Conservation (phyloP, 1,140 invertebrate species). For the Calephelis nemesis region DNA sequence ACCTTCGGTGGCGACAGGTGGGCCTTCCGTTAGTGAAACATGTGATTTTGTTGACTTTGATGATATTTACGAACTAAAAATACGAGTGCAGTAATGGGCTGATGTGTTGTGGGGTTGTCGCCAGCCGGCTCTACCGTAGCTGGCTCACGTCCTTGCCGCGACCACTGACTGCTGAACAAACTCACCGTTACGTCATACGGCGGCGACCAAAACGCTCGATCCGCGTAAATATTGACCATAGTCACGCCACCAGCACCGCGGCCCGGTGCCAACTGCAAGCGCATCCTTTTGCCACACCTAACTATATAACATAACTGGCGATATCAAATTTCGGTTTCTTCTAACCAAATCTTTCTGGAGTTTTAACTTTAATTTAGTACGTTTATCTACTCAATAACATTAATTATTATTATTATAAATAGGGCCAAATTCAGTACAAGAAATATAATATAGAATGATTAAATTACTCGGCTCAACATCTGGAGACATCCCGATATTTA, state of each 20-base stretch:
- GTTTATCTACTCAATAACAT: too few relatives aligned
- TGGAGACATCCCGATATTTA: too few relatives aligned
- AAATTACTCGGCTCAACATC: too few relatives aligned
- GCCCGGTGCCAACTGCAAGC: slow-evolving; percentile 47
- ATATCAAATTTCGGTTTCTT: too few relatives aligned
- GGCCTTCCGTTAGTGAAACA: not conserved
- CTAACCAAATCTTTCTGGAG: too few relatives aligned
- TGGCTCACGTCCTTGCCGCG: slow-evolving; percentile 49
- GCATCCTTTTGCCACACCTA: slow-evolving; percentile 31
- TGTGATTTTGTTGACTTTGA: not conserved
- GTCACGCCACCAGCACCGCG: slow-evolving; percentile 56
- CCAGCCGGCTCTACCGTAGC: slow-evolving; percentile 21
- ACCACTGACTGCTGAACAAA: slow-evolving; percentile 51
- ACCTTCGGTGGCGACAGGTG: too few relatives aligned
- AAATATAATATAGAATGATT: too few relatives aligned
- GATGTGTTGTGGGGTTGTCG: slow-evolving; percentile 1
- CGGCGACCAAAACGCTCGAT: slow-evolving; percentile 41
- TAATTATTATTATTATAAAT: too few relatives aligned
- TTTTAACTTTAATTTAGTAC: too few relatives aligned
- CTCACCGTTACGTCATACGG: slow-evolving; percentile 57
- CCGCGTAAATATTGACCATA: slow-evolving; percentile 72
- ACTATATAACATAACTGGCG: too few relatives aligned
- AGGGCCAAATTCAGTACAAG: too few relatives aligned
- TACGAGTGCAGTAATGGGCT: slow-evolving; percentile 1
- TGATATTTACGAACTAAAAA: not conserved